A percentile compares a stretch with the other conserved stretches of the same genome.
Conservation (phyloP, 2,797 vertebrate genomes). For the Bucorvus abyssinicus region DNA sequence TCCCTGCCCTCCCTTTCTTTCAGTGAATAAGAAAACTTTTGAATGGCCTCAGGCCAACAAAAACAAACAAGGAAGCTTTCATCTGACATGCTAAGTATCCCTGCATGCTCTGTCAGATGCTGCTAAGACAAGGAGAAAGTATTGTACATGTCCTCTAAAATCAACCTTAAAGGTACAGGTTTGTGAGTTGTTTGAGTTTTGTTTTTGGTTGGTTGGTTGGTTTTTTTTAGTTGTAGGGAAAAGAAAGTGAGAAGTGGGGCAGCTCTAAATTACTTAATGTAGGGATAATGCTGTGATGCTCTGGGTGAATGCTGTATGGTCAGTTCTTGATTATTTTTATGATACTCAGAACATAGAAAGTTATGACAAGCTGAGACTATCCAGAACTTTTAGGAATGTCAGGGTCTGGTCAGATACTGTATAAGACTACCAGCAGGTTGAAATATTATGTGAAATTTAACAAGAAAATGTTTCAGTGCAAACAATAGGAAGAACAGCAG, state of each 20-base stretch:
- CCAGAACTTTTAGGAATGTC: background rate
- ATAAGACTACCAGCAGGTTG: background rate
- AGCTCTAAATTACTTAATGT: background rate
- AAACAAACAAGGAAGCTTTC: background rate
- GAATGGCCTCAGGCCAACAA: background rate
- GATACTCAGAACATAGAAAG: background rate
- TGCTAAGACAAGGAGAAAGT: background rate
- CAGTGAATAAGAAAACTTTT: background rate
- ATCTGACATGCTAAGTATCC: background rate
- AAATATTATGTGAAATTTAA: background rate
- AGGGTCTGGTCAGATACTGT: background rate
- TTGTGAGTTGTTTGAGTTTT: background rate
- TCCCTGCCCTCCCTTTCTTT: background rate
- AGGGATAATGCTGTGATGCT: background rate
- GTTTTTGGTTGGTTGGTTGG: background rate
- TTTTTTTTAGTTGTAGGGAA: background rate
- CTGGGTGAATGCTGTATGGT: background rate
- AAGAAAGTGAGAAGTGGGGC: background rate
- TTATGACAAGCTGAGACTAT: background rate
- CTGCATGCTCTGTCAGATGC: background rate
- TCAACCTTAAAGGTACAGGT: background rate
- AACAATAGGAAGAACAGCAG: background rate
- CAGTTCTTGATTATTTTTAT: background rate
- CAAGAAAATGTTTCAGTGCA: background rate
- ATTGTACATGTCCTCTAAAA: background rate